Evolutionary conservation across 2,888 invertebrate species (phyloP), one percentile per base, ranked within the genome.

Genomic region (Heliconius erato): DNA sequence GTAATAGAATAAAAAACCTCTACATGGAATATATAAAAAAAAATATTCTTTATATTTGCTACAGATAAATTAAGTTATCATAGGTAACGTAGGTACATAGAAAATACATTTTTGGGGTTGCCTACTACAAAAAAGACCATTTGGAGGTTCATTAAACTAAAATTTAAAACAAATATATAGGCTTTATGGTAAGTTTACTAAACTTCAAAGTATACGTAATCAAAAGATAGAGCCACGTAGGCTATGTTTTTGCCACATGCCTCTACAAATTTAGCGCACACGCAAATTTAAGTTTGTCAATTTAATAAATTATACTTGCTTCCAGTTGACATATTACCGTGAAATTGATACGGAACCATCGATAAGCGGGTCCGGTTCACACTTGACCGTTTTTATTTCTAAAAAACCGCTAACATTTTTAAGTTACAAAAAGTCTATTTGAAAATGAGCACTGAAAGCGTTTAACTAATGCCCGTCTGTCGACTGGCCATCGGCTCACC

Each of bases 381-480:
- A n/a, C 59, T 63, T 63, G n/a, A n/a, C 59, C n/a, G 59, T n/a
- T 1, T 35, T 32, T n/a, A 12, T 65, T 63, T 32, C 2, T 9
- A 35, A 76, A 63, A 71, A 67, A 49, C 23, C 26, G 14, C 7
- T 12, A 28, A 67, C 67, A 14, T 67, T 78, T 78, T 67, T 5
- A 49, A 78, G 44, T 40, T 1, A 79, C 26, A 67, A 35, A 12
- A 49, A 12, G 26, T 54, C 14, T n/a, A 63, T 68, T 80, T 68
- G 68, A 69, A 69, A 44, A 44, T 80, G 35, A 49, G 14, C 74
- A 32, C 80, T 67, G 40, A 68, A 80, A 76, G 67, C 68, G 76
- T 80, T 80, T 80, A 26, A 68, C 54, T 80, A 80, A 80, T 76
- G 80, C 7, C 28, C 40, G 74, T 59, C 35, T 67, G 67, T 80